A percentile compares a stretch with the other conserved stretches of the same genome.
These are phyloP conservation scores for Microcebus lehilahytsara DNA, from an alignment of 2,113 vertebrate species.

Conservation along the genomic window DNA sequence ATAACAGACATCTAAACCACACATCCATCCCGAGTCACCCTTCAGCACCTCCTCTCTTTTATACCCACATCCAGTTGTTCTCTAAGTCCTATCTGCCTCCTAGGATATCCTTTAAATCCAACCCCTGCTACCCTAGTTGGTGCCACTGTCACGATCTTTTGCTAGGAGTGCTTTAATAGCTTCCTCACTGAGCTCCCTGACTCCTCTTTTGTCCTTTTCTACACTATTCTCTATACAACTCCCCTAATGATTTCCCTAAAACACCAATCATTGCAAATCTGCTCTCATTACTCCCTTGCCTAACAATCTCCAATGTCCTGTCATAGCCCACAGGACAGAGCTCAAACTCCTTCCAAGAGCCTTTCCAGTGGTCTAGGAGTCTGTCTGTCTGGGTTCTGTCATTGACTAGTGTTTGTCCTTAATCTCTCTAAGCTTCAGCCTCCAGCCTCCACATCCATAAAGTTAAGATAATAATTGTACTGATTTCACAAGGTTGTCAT, in stretches of 20 bases:
- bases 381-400: background rate
- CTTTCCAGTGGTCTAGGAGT: background rate
- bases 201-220: background rate
- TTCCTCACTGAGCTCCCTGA: background rate
- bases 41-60: background rate
- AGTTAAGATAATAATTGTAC: background rate
- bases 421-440: background rate
- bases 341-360: background rate
- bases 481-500: background rate
- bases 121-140: background rate
- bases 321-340: background rate
- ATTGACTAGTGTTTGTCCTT: background rate
- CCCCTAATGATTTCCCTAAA: background rate
- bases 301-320: background rate
- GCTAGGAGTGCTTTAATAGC: background rate
- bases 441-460: background rate
- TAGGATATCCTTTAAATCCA: background rate
- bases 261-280: background rate
- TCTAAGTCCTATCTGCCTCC: background rate
- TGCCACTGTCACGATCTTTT: background rate
- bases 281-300: background rate
- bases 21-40: constrained; percentile 16
- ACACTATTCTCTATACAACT: background rate
- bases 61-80: background rate
- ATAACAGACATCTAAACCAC: background rate